Evolutionary conservation across 2,888 invertebrate genomes (phyloP).

Genomic region (Lysandra coridon): DNA sequence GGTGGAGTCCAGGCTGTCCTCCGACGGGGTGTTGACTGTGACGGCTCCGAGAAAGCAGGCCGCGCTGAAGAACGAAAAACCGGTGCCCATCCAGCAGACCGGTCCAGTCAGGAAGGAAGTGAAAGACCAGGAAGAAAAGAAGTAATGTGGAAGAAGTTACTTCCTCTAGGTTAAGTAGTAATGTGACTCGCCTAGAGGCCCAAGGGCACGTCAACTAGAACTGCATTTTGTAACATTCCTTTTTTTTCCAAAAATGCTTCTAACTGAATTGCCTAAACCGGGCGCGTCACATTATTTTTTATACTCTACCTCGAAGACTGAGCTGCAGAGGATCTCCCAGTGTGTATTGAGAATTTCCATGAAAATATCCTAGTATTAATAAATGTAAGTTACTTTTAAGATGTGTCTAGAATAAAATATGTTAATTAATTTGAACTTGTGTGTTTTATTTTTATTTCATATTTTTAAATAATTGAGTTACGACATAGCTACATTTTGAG

Average conservation of each 20-base stretch:
- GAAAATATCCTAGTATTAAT: neutral
- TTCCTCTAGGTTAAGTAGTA: neutral
- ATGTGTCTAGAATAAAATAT: neutral
- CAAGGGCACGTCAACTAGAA: neutral
- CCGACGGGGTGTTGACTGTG: slow-evolving; percentile 14
- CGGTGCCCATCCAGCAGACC: slow-evolving; percentile 53
- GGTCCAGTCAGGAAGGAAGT: slow-evolving; percentile 59
- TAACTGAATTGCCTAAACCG: neutral
- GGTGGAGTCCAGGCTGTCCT: neutral
- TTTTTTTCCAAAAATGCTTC: neutral
- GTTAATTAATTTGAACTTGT: neutral
- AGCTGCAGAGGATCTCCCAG: neutral
- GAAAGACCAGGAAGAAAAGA: slow-evolving; percentile 44
- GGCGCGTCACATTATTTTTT: neutral
- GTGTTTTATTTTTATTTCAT: too few relatives aligned
- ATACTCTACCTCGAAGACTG: neutral
- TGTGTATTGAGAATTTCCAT: neutral
- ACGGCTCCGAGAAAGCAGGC: slow-evolving; percentile 76
- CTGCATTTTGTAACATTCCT: neutral
- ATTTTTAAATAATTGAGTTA: too few relatives aligned
- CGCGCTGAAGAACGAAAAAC: slow-evolving; percentile 50
- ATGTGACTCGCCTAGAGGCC: neutral
- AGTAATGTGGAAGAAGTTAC: slow-evolving; percentile 24
- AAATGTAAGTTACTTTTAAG: neutral
- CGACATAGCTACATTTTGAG: too few relatives aligned